Base-by-base conservation (phyloP, 2,888 invertebrate species). In the Drosophila algonquin region DNA sequence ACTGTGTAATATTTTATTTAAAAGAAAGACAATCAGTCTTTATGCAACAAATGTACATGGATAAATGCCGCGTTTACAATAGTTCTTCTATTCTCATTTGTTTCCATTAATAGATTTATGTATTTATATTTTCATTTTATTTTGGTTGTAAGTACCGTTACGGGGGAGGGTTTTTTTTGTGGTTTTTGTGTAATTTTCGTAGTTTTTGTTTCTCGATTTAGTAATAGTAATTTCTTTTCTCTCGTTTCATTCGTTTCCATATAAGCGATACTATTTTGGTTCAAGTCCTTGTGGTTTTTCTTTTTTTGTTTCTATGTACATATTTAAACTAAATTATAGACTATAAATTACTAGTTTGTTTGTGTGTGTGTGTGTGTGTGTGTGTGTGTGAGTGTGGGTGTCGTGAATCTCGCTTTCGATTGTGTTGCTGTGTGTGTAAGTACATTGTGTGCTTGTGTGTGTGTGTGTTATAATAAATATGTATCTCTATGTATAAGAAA, bases 231-330 rank as follows among this genome's bases (percentile, higher is more conserved):
- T 59, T 52, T 48, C 35, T 60, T 59, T 64, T 62, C 30, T 52
- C 61, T 62, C 50, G 59, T 69, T 51, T 47, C 51, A 54, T 68
- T 67, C 52, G 45, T 63, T 77, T 53, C 72, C 73, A 61, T 71
- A 84, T 81, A 86, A 80, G 84, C 87, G 85, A 88, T 85, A 85
- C 87, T 85, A 85, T 85, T 85, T 85, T 85, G 85, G 85, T 85
- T 85, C 84, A 88, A 88, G 89, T 85, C 85, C 89, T 85, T 88
- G 87, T 88, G 77, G 40, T 40, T n/a, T n/a, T 40, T 40, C 21
- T 21, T 40, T 40, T 80, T 24, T 24, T 24, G 24, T 24, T 24
- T 88, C 63, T 88, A 85, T 85, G 77, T 85, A 85, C 89, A 85
- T 84, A 88, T 85, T 84, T 83, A 87, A 79, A 86, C 81, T 84